Evolutionary conservation across 2,888 invertebrate genomes (phyloP).

Genomic region (Nomada flava): DNA sequence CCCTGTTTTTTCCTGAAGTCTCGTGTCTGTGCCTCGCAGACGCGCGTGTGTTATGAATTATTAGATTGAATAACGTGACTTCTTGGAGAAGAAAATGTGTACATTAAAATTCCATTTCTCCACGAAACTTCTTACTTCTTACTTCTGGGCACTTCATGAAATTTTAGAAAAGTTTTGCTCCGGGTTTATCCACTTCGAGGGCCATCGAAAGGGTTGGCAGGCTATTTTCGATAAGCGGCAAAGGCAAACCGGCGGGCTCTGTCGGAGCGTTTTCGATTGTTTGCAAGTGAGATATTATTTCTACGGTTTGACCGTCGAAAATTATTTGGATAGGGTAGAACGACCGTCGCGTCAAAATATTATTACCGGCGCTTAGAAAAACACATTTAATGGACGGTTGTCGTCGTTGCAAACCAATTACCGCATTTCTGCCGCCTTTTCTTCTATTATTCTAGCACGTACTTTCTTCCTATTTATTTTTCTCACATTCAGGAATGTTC

Average conservation of each 20-base stretch:
- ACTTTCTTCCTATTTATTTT: conserved; percentile 23
- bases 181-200: too few species aligned
- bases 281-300: conserved; percentile 62
- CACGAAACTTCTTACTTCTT: too few species aligned
- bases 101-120: too few species aligned
- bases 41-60: not conserved
- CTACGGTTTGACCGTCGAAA: conserved; percentile 51
- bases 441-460: not conserved
- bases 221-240: not conserved
- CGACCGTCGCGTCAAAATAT: conserved; percentile 65
- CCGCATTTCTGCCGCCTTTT: conserved; percentile 1
- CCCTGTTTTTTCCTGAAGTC: not conserved
- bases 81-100: too few species aligned
- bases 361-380: conserved; percentile 66
- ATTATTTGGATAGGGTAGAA: conserved; percentile 62
- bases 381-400: conserved; percentile 62
- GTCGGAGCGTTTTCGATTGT: conserved; percentile 35
- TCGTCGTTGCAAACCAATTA: conserved; percentile 59
- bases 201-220: too few species aligned
- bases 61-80: not conserved
- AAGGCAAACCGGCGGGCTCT: not conserved
- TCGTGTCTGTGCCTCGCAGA: not conserved
- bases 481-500: too few species aligned
- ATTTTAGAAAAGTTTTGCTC: too few species aligned
- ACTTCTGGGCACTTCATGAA: too few species aligned